phyloP scores from a whole-genome alignment of 2,797 vertebrate species.

The Melanotaenia boesemani region DNA sequence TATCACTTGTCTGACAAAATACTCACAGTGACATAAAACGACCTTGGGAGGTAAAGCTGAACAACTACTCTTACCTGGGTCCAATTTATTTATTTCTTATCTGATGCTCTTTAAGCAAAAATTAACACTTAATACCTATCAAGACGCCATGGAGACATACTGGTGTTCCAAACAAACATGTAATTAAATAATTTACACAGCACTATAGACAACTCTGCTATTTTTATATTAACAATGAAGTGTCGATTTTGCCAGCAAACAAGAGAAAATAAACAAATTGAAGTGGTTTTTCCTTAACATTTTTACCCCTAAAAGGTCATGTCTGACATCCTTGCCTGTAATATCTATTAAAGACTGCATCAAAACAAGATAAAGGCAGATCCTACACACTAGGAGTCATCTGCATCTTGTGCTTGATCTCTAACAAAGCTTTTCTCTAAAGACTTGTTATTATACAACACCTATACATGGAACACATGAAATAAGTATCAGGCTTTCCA shows the following conservation, averaged over 20 bases:
- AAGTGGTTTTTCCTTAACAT: neutral
- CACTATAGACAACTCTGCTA: neutral
- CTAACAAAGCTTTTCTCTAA: constrained; percentile 13
- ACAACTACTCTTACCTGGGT: neutral
- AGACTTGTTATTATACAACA: constrained; percentile 25
- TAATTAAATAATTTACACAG: neutral
- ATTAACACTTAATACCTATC: neutral
- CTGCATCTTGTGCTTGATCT: constrained; percentile 6
- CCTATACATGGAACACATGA: constrained; percentile 42
- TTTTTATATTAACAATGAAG: neutral
- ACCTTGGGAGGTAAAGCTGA: constrained; percentile 24
- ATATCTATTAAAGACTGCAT: constrained; percentile 8
- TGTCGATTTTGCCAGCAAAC: neutral
- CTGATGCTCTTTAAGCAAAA: neutral
- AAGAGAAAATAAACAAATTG: constrained; percentile 3
- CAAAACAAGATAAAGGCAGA: constrained; percentile 3
- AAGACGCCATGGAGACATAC: neutral
- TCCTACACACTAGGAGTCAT: neutral
- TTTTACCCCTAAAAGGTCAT: neutral
- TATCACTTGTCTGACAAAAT: constrained; percentile 41
- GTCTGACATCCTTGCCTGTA: neutral
- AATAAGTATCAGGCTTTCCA: constrained; percentile 58
- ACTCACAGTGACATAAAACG: constrained; percentile 17
- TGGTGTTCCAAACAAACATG: neutral
- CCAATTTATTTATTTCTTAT: neutral